Percentiles rank a stretch among this genome's conserved stretches.
These are phyloP conservation scores for Phymorhynchus buccinoides DNA, from an alignment of 1,140 invertebrate genomes.

Conservation along the genomic window DNA sequence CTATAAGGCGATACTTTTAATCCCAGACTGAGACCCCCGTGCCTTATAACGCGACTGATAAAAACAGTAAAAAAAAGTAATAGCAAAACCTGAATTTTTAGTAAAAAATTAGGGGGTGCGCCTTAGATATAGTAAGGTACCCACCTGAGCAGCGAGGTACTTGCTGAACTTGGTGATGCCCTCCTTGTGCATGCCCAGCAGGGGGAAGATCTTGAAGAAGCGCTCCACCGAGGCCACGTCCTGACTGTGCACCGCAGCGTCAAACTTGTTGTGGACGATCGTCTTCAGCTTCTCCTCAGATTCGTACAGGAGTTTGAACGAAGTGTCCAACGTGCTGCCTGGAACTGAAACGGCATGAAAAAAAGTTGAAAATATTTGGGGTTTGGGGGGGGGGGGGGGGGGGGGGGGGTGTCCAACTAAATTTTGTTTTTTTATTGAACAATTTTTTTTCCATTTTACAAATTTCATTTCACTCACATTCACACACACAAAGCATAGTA, in stretches of 20 bases:
- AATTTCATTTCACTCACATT: no score
- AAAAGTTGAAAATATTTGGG: no score
- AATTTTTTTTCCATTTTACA: no score
- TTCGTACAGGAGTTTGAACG: conserved; percentile 86
- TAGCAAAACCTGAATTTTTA: not conserved
- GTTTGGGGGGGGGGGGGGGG: no score
- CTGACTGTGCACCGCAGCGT: conserved; percentile 90
- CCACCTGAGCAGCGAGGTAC: conserved; percentile 83
- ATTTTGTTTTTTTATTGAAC: no score
- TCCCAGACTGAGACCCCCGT: no score
- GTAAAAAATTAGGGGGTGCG: no score
- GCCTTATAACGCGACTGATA: not conserved
- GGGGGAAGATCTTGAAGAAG: conserved; percentile 98
- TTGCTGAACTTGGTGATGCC: conserved; percentile 93
- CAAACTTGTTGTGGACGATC: conserved; percentile 87
- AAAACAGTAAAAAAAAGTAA: not conserved
- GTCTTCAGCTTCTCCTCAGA: conserved; percentile 85
- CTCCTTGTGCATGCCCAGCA: conserved; percentile 92
- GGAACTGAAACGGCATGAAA: conserved; percentile 65
- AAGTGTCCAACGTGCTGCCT: conserved; percentile 82
- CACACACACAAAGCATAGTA: no score
- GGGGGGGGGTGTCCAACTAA: no score
- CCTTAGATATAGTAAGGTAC: not conserved
- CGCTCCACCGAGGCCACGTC: conserved; percentile 92
- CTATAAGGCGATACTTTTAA: no score